Evolutionary conservation across 2,888 invertebrate genomes (phyloP).

Genomic region (Aricia artaxerxes): DNA sequence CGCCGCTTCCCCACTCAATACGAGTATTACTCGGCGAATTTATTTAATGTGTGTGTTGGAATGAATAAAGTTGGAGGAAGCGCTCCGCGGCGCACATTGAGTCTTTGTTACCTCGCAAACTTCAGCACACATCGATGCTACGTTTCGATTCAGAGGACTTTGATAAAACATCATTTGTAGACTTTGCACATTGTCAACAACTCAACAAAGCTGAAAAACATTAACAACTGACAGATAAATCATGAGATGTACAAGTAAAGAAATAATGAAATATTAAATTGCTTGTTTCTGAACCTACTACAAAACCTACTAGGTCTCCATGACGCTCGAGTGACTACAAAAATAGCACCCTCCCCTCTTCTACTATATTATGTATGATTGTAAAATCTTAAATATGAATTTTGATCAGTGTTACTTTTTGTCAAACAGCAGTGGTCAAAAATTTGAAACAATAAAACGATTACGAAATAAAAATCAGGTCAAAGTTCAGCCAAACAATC

Average conservation of each 20-base stretch:
- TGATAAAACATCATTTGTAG: not conserved
- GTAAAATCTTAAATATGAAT: no score
- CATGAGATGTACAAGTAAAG: not conserved
- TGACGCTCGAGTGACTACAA: no score
- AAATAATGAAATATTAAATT: not conserved
- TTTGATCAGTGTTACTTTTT: no score
- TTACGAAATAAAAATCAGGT: no score
- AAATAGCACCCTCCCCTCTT: no score
- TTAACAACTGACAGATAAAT: not conserved
- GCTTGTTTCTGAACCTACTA: no score
- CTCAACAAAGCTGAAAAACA: not conserved
- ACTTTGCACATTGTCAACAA: not conserved
- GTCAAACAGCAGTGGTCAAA: no score
- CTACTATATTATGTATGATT: no score
- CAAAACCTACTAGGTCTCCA: no score
- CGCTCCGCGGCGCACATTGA: slow-evolving; percentile 37
- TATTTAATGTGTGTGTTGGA: slow-evolving; percentile 30
- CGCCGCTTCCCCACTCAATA: slow-evolving; percentile 4
- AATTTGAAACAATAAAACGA: no score
- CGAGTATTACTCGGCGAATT: slow-evolving; percentile 30
- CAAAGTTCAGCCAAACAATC: no score
- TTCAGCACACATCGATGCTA: slow-evolving; percentile 34
- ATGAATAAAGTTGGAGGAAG: slow-evolving; percentile 33
- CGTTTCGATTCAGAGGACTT: not conserved
- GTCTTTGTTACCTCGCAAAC: slow-evolving; percentile 43